A percentile compares a stretch with the other conserved stretches of the same genome.
phyloP scores from a whole-genome alignment of 2,797 vertebrate species.

The Cyprinella venusta region DNA sequence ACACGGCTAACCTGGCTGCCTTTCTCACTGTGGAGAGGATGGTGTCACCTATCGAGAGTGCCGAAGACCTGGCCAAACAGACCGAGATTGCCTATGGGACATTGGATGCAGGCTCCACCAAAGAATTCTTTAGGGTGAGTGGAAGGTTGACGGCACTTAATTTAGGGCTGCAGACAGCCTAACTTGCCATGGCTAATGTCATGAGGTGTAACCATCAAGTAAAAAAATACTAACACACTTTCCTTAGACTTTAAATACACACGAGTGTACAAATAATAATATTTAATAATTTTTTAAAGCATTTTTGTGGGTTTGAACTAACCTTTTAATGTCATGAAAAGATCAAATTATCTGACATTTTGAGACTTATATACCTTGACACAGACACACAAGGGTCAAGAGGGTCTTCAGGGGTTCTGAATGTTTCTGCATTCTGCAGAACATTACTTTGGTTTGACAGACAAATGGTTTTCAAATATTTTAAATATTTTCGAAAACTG shows the following conservation, averaged over 20 bases:
- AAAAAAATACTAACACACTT: background rate
- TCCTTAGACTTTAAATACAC: background rate
- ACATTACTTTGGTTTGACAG: background rate
- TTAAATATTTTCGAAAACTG: background rate
- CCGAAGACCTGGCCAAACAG: conserved; percentile 96
- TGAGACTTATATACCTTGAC: background rate
- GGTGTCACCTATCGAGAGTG: conserved; percentile 98
- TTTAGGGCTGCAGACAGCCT: background rate
- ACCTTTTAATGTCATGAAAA: background rate
- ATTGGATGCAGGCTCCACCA: conserved; percentile 96
- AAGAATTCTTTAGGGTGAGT: conserved; percentile 96
- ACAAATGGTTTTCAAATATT: background rate
- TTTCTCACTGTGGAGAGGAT: conserved; percentile 98
- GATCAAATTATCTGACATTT: background rate
- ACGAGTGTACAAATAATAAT: background rate
- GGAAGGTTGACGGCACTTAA: background rate
- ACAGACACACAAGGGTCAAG: background rate
- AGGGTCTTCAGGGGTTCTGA: no score
- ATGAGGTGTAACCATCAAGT: background rate
- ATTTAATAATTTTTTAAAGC: background rate
- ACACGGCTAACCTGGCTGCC: conserved; percentile 98
- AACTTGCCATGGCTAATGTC: background rate
- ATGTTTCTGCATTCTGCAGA: no score
- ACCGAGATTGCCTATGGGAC: conserved; percentile 97
- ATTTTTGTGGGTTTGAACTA: background rate